Evolutionary conservation across 2,113 vertebrate species (phyloP).

Genomic region (Myiopsitta monachus): DNA sequence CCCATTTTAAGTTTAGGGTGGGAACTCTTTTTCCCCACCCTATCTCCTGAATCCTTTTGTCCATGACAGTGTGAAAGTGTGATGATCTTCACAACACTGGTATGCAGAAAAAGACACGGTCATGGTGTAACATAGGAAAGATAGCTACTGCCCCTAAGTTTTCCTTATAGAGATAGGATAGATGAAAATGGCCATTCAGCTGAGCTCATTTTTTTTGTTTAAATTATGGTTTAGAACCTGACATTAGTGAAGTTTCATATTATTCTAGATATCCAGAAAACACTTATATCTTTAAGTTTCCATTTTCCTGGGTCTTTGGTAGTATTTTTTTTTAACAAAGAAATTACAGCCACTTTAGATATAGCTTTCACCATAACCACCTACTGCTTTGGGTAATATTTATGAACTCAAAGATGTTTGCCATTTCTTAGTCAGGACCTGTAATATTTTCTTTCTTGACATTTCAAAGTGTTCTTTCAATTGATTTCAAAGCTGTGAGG

Average conservation of each 20-base stretch:
- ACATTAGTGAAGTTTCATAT: neutral
- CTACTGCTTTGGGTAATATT: neutral
- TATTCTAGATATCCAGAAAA: neutral
- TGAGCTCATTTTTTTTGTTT: neutral
- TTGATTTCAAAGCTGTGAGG: neutral
- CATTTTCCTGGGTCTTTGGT: neutral
- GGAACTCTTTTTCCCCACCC: neutral
- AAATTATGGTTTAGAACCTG: neutral
- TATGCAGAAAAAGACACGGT: neutral
- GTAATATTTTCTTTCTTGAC: neutral
- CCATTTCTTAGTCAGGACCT: neutral
- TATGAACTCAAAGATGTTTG: neutral
- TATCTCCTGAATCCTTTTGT: neutral
- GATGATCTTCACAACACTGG: neutral
- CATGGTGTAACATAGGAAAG: rapidly evolving
- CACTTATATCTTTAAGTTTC: neutral
- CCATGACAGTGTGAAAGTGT: rapidly evolving
- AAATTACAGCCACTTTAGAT: neutral
- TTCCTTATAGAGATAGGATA: neutral
- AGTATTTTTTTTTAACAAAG: neutral
- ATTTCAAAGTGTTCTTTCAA: neutral
- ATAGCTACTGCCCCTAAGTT: neutral
- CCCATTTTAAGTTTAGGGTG: neutral
- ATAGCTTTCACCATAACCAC: neutral
- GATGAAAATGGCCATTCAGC: neutral